Evolutionary conservation across 2,888 invertebrate genomes (phyloP).

Genomic region (Hemithea aestivaria): DNA sequence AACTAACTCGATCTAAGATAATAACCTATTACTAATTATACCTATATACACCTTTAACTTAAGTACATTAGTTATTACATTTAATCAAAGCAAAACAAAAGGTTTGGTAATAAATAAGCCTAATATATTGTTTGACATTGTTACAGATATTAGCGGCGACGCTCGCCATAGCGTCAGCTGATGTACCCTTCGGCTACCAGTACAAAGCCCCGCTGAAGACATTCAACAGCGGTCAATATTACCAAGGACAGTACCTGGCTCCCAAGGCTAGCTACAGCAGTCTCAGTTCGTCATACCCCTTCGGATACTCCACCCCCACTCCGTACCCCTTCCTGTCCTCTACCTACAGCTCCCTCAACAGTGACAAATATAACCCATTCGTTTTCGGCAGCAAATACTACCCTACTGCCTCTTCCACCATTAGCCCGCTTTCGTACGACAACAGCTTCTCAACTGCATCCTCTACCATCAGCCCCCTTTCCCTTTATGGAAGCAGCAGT

Average conservation of each 20-base stretch:
- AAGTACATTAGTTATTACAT: no score
- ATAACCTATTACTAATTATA: no score
- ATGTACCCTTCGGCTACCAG: slow-evolving; percentile 56
- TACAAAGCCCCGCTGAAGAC: slow-evolving; percentile 60
- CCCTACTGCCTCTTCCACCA: not conserved
- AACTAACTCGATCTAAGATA: no score
- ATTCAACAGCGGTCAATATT: slow-evolving; percentile 60
- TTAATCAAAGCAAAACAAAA: no score
- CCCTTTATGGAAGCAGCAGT: no score
- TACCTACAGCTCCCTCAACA: slow-evolving; percentile 8
- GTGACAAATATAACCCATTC: slow-evolving; percentile 7
- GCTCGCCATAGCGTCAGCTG: slow-evolving; percentile 52
- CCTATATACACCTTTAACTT: no score
- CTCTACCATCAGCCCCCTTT: no score
- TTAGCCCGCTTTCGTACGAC: no score
- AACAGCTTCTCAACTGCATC: no score
- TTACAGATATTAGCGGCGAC: slow-evolving; percentile 53
- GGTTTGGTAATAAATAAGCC: not conserved
- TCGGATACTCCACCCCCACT: not conserved
- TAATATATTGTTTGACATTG: slow-evolving; percentile 16
- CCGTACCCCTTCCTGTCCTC: no score
- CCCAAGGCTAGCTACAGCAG: slow-evolving; percentile 10
- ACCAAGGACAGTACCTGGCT: slow-evolving; percentile 33
- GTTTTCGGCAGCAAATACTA: slow-evolving; percentile 2
- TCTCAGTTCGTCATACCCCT: slow-evolving; percentile 4